Evolutionary conservation across 2,797 vertebrate genomes (phyloP).

Genomic region (Mastacembelus armatus): DNA sequence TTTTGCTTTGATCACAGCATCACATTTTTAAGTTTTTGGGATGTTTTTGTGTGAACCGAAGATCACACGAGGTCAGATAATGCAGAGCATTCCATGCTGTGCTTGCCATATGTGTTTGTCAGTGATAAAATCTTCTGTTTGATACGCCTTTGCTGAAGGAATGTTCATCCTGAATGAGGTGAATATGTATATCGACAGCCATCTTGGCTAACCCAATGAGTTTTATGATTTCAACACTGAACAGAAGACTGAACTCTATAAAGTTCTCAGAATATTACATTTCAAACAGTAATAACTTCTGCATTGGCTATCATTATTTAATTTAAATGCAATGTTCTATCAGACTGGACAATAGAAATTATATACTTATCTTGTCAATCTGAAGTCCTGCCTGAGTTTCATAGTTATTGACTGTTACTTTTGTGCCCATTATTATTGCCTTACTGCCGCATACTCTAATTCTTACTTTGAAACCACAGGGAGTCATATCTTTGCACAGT

Average conservation of each 20-base stretch:
- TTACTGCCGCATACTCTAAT: constrained; percentile 26
- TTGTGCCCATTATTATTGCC: constrained; percentile 34
- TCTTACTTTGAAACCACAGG: constrained; percentile 49
- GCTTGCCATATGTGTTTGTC: constrained; percentile 52
- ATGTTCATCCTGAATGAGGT: constrained; percentile 58
- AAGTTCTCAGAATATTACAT: constrained; percentile 71
- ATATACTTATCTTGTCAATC: constrained; percentile 59
- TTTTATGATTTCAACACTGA: constrained; percentile 63
- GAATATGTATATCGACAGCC: constrained; percentile 45
- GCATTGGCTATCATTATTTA: constrained; percentile 49
- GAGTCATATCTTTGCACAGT: constrained; percentile 32
- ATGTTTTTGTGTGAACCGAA: constrained; percentile 68
- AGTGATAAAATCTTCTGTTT: constrained; percentile 51
- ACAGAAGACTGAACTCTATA: constrained; percentile 53
- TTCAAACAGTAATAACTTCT: constrained; percentile 56
- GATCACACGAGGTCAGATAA: constrained; percentile 59
- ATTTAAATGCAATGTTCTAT: constrained; percentile 60
- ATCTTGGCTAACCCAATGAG: constrained; percentile 50
- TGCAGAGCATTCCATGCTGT: constrained; percentile 53
- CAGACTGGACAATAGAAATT: constrained; percentile 51
- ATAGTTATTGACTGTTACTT: constrained; percentile 30
- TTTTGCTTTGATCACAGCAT: constrained; percentile 66
- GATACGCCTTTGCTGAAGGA: constrained; percentile 22
- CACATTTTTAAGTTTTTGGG: constrained; percentile 57
- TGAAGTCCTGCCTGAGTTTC: constrained; percentile 53